phyloP scores from a whole-genome alignment of 92 coral and sea anemone genomes.

The Anthopleura xanthogrammica region DNA sequence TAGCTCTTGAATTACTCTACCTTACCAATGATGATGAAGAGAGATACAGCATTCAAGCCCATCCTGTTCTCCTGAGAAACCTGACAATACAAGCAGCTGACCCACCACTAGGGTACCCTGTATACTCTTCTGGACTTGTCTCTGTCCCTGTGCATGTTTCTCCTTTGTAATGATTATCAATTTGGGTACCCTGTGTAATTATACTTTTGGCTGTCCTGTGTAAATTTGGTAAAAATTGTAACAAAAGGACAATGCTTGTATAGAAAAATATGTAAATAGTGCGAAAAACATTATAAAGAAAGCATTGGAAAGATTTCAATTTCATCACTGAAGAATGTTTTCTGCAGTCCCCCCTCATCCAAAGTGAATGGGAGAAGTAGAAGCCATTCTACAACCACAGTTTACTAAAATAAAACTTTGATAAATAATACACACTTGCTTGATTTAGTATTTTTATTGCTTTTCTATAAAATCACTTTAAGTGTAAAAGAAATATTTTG shows the following conservation, averaged over 20 bases:
- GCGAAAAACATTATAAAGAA: too few relatives aligned
- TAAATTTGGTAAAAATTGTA: too few relatives aligned
- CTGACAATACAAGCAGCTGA: slow-evolving; percentile 98
- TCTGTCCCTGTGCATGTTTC: slow-evolving; percentile 54
- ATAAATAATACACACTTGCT: too few relatives aligned
- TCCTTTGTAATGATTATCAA: slow-evolving; percentile 34
- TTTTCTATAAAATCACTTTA: slow-evolving; percentile 34
- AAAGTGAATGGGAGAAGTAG: too few relatives aligned
- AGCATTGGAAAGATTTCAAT: too few relatives aligned
- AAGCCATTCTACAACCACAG: too few relatives aligned
- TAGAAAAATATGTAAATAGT: too few relatives aligned
- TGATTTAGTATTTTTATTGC: slow-evolving; percentile 7
- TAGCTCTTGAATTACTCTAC: slow-evolving; percentile 87
- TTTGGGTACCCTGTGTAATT: neutral
- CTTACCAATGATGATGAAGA: slow-evolving; percentile 98
- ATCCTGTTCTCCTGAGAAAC: slow-evolving; percentile 90
- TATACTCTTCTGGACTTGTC: slow-evolving; percentile 83
- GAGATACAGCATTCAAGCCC: slow-evolving; percentile 98
- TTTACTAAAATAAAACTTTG: too few relatives aligned
- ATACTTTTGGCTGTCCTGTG: too few relatives aligned
- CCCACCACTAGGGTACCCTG: slow-evolving; percentile 97
- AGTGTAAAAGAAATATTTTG: slow-evolving; percentile 32
- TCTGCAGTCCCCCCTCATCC: too few relatives aligned
- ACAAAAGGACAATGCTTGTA: too few relatives aligned
- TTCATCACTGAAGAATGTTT: too few relatives aligned